Percentiles rank a stretch among this genome's conserved stretches.
These are phyloP conservation scores for Flexamia atlantica DNA, from an alignment of 2,888 invertebrate genomes.

Conservation along the genomic window DNA sequence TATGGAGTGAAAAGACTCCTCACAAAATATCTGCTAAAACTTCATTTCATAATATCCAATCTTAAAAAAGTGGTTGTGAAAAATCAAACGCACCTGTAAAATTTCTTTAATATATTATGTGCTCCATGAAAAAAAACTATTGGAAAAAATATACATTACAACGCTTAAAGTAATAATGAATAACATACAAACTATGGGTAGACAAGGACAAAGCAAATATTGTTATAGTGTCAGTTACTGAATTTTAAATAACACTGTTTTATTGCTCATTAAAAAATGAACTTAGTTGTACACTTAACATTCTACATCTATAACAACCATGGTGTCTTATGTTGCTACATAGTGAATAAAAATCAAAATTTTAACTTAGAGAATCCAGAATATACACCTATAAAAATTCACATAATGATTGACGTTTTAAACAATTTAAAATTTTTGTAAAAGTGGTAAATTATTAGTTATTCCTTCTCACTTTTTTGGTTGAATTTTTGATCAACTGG, in stretches of 20 bases:
- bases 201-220: conserved; percentile 8
- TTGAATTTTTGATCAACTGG: neutral
- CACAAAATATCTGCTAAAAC: too few relatives aligned
- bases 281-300: conserved; percentile 9
- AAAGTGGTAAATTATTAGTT: neutral
- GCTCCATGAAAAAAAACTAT: conserved; percentile 50
- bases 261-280: conserved; percentile 31
- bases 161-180: neutral
- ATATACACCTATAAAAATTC: neutral
- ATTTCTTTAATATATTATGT: conserved; percentile 41
- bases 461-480: neutral
- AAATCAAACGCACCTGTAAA: conserved; percentile 20
- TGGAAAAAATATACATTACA: conserved; percentile 37
- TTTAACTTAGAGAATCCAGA: conserved; percentile 3
- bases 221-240: neutral
- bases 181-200: conserved; percentile 17
- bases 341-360: conserved; percentile 19
- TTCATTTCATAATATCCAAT: too few relatives aligned
- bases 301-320: conserved; percentile 25
- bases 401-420: neutral
- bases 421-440: neutral
- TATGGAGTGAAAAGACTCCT: too few relatives aligned
- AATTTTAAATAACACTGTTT: conserved; percentile 1
- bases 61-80: conserved; percentile 19
- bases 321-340: conserved; percentile 43